Percentiles rank a stretch among this genome's conserved stretches.
These are phyloP conservation scores for rat (Rattus norvegicus) DNA, from an alignment of 2,113 vertebrate genomes.

Conservation along the genomic window DNA sequence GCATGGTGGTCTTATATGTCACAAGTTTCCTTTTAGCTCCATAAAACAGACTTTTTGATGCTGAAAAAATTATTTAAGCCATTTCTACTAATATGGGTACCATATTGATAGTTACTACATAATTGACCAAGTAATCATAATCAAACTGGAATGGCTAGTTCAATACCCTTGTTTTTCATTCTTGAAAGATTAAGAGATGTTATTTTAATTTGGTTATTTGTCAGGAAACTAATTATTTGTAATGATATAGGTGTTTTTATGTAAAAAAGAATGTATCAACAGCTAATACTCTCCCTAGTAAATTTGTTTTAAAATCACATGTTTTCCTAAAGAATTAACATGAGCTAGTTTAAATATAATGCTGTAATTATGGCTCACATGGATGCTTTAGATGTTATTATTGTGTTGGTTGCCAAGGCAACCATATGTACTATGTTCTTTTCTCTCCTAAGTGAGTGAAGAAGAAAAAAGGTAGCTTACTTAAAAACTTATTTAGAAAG, in stretches of 20 bases:
- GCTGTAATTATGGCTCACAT: conserved; percentile 77
- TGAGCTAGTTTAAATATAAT: conserved; percentile 63
- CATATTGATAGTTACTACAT: background rate
- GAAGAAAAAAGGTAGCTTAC: conserved; percentile 27
- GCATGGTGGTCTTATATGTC: background rate
- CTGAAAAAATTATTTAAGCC: background rate
- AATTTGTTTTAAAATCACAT: background rate
- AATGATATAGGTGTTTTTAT: conserved; percentile 38
- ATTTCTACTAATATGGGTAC: background rate
- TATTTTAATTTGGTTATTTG: conserved; percentile 23
- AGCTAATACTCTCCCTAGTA: conserved; percentile 44
- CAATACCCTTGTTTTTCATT: background rate
- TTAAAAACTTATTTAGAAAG: conserved; percentile 68
- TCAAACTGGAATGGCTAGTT: conserved; percentile 22
- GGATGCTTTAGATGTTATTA: conserved; percentile 72
- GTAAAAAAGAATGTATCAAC: conserved; percentile 9
- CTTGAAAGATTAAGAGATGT: conserved; percentile 39
- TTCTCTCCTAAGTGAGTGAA: conserved; percentile 37
- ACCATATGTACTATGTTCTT: conserved; percentile 73
- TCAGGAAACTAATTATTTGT: conserved; percentile 21
- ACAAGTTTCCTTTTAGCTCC: conserved; percentile 22
- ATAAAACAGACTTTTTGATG: background rate
- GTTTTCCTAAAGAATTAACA: conserved; percentile 65
- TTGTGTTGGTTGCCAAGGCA: conserved; percentile 80
- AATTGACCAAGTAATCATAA: conserved; percentile 25